Base-by-base conservation (phyloP, 2,113 vertebrate species). In the Oplegnathus fasciatus region DNA sequence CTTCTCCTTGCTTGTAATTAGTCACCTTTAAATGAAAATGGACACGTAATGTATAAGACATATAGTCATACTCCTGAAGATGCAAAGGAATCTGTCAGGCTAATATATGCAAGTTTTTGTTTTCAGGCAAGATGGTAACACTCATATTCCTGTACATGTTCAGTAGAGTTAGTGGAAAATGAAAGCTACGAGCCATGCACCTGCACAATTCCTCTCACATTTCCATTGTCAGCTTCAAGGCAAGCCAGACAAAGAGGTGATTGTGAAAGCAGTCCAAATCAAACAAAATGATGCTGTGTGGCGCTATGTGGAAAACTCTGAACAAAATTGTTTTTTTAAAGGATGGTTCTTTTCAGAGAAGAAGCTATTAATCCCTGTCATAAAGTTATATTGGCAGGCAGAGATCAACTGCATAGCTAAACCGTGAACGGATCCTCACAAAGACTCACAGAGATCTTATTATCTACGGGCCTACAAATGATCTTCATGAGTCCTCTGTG, bases 181-280 rank as follows among this genome's bases (percentile, higher is more conserved):
- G 4, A 86, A 86, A 46, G 28, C 15, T 14, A 10, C 44, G 37
- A 73, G 18, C 20, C 1, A 1, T 60, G 69, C 86, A 91, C 82
- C 84, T 87, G 79, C 28, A 62, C 7, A 14, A 22, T 50, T 82
- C n/a, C 65, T 54, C 48, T 57, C 26, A 52, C 10, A 20, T 72
- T 55, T 71, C n/a, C 13, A 78, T 48, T 82, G 28, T 70, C 44
- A 22, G 32, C 57, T 69, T 61, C 32, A 34, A 46, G 20, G 9
- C 5, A 2, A 10, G 1, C 8, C 10, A n/a, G 55, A 93, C 90
- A 93, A 89, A 86, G 86, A 75, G 18, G 7, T 2, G 9, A 65
- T 80, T 91, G 91, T 89, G 61, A 80, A 42, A 54, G 1, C 32
- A 62, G 54, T 22, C 30, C 3, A 88, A 75, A 70, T 71, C 28